Evolutionary conservation across 2,113 vertebrate species (phyloP).

Genomic region (Anseranas semipalmata): DNA sequence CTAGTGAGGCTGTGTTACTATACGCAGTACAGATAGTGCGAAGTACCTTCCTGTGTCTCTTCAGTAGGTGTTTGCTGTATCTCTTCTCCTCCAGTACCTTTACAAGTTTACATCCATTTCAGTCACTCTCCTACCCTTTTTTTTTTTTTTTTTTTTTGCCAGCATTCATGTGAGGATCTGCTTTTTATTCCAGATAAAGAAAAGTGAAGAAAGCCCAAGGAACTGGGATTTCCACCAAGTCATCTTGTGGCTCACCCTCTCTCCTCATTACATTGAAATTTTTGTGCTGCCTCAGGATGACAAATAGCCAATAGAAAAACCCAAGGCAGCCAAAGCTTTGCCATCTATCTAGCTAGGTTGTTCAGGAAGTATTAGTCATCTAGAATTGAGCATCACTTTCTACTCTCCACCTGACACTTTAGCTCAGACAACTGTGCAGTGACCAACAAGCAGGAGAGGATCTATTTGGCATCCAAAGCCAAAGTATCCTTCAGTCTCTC

Average conservation of each 20-base stretch:
- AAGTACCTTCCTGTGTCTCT: neutral
- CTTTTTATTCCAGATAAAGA: neutral
- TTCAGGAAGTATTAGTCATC: neutral
- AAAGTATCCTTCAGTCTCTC: neutral
- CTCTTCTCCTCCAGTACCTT: neutral
- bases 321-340: neutral
- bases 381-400: neutral
- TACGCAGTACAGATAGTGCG: neutral
- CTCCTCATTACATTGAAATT: neutral
- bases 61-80: neutral
- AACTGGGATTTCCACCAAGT: neutral
- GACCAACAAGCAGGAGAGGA: neutral
- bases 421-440: neutral
- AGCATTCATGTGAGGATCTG: neutral
- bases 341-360: neutral
- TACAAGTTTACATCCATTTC: neutral
- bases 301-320: accelerated
- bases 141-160: neutral
- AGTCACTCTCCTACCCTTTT: neutral
- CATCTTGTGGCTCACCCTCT: neutral
- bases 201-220: neutral
- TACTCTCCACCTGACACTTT: neutral
- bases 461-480: no score
- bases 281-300: neutral
- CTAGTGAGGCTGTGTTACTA: neutral